phyloP scores from a whole-genome alignment of 2,797 vertebrate genomes.

The Hemibagrus guttatus region DNA sequence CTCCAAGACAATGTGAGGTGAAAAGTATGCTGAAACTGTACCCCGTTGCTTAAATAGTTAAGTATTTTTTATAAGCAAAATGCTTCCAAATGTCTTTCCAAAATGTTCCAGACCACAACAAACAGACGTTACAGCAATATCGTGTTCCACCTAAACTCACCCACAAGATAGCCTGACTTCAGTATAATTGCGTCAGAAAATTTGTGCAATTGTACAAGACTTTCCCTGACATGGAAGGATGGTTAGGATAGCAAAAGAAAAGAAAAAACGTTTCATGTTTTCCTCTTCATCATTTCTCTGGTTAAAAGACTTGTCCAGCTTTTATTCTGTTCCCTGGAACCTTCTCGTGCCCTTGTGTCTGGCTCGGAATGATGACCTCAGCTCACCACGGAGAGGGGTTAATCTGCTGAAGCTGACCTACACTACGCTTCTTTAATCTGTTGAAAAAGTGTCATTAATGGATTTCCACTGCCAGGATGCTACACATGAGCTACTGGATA shows the following conservation, averaged over 20 bases:
- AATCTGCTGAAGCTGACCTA: conserved; percentile 21
- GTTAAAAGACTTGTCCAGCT: not conserved
- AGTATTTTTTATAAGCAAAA: conserved; percentile 94
- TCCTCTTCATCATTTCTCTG: conserved; percentile 9
- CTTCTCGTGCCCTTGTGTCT: not conserved
- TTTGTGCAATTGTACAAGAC: conserved; percentile 58
- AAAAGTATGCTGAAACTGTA: conserved; percentile 81
- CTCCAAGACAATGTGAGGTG: conserved; percentile 49
- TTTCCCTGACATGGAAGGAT: conserved; percentile 71
- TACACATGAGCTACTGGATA: not conserved
- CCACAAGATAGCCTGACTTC: conserved; percentile 84
- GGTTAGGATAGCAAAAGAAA: conserved; percentile 64
- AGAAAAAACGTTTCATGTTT: not conserved
- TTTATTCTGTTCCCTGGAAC: not conserved
- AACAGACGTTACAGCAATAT: conserved; percentile 92
- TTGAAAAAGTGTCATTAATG: not conserved
- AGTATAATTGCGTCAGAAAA: conserved; percentile 90
- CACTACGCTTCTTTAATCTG: conserved; percentile 26
- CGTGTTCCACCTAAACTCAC: conserved; percentile 87
- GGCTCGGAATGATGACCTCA: conserved; percentile 43
- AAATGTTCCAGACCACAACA: conserved; percentile 93
- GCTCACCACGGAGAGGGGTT: conserved; percentile 28
- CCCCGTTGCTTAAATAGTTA: conserved; percentile 93
- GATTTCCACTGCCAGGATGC: not conserved
- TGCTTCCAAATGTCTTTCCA: conserved; percentile 94